phyloP scores from a whole-genome alignment of 2,113 vertebrate species.

The Aspidoscelis tigris region DNA sequence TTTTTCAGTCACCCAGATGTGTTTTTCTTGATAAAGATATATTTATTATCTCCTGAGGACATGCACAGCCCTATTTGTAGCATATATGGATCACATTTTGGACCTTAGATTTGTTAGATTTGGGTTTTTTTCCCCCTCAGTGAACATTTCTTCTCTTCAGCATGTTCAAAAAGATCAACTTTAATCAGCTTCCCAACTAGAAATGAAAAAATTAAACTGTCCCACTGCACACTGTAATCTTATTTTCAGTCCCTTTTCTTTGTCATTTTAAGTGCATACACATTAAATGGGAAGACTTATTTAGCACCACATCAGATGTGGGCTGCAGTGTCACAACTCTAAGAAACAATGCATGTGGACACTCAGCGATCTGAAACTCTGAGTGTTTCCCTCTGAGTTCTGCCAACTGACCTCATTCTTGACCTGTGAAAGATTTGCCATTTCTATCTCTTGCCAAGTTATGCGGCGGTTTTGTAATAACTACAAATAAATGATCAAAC shows the following conservation, averaged over 20 bases:
- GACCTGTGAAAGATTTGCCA: conserved; percentile 18
- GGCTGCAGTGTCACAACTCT: conserved; percentile 3
- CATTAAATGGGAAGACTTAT: background rate
- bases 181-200: background rate
- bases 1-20: too few species aligned
- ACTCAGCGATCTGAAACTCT: background rate
- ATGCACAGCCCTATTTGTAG: background rate
- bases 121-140: background rate
- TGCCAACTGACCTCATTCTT: conserved; percentile 57
- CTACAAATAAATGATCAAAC: conserved; percentile 44
- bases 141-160: background rate
- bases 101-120: background rate
- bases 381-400: conserved; percentile 30
- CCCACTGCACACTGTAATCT: too few species aligned
- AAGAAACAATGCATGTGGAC: conserved; percentile 9
- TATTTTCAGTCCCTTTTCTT: background rate
- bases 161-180: background rate
- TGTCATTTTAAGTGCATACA: background rate
- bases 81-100: conserved; percentile 2
- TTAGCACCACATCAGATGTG: background rate
- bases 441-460: conserved; percentile 46
- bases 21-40: background rate
- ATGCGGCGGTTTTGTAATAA: conserved; percentile 42
- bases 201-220: background rate
- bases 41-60: background rate